Evolutionary conservation across 1,140 invertebrate genomes (phyloP).

Genomic region (Bemisia tabaci): DNA sequence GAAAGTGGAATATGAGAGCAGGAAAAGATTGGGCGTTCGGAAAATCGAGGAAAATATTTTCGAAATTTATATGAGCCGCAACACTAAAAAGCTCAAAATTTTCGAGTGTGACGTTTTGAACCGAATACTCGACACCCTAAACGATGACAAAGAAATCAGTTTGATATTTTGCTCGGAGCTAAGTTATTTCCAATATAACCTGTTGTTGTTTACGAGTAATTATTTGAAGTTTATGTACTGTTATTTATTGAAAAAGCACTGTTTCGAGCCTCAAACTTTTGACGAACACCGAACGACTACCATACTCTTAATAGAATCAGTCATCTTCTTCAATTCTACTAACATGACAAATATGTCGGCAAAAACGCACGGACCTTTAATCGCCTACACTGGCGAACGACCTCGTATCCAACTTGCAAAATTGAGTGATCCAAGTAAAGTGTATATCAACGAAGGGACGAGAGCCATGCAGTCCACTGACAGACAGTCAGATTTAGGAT

Average conservation of each 20-base stretch:
- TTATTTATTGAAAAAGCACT: not conserved
- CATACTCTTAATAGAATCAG: not conserved
- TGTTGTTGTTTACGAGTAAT: not conserved
- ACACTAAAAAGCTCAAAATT: not conserved
- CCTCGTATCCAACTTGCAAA: not conserved
- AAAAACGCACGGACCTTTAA: not conserved
- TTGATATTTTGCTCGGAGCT: not conserved
- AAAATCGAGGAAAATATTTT: not conserved
- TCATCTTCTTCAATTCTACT: not conserved
- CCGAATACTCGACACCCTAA: not conserved
- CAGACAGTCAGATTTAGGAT: not conserved
- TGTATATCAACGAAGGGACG: not conserved
- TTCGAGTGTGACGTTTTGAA: not conserved
- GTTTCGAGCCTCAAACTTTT: not conserved
- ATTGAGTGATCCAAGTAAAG: not conserved
- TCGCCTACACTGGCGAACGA: not conserved
- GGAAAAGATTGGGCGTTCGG: not conserved
- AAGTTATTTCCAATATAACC: not conserved
- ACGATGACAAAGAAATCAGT: not conserved
- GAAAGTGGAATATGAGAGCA: not conserved
- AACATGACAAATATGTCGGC: not conserved
- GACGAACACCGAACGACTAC: not conserved
- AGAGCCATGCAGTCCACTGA: not conserved
- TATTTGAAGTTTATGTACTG: not conserved
- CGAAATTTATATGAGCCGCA: not conserved